phyloP scores from a whole-genome alignment of 2,113 vertebrate genomes.

The Sminthopsis crassicaudata region DNA sequence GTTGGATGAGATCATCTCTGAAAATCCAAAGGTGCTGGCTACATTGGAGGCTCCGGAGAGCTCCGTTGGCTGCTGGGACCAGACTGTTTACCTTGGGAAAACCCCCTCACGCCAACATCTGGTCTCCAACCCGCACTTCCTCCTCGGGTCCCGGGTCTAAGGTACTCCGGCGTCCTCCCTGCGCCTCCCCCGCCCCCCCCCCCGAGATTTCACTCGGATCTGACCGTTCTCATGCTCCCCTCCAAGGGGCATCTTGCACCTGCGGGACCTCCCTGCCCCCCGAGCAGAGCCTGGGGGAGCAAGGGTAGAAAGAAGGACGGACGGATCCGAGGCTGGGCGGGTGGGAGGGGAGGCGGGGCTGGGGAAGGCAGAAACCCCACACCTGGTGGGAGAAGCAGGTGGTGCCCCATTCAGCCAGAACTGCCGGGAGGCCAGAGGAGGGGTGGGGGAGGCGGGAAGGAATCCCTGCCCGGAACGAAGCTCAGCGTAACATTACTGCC shows the following conservation, averaged over 20 bases:
- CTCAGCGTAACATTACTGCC: neutral
- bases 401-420: slow-evolving; percentile 23
- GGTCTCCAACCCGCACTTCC: neutral
- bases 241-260: slow-evolving; percentile 11
- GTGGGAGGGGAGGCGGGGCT: neutral
- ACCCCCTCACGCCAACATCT: neutral
- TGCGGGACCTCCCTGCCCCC: neutral
- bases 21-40: neutral
- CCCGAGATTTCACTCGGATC: neutral
- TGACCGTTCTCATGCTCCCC: neutral
- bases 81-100: neutral
- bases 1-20: slow-evolving; percentile 75
- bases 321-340: neutral
- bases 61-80: neutral
- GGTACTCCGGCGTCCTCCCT: neutral
- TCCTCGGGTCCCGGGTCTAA: neutral
- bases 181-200: neutral
- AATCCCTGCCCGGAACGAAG: neutral
- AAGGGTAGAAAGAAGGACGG: slow-evolving; percentile 49
- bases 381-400: neutral
- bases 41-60: neutral
- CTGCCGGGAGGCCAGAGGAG: neutral
- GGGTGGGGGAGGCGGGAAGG: neutral
- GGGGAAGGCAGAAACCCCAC: neutral
- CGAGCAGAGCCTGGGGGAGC: neutral